These are phyloP conservation scores for Scolanthus callimorphus DNA, from an alignment of 92 coral and sea anemone species.

Conservation along the genomic window DNA sequence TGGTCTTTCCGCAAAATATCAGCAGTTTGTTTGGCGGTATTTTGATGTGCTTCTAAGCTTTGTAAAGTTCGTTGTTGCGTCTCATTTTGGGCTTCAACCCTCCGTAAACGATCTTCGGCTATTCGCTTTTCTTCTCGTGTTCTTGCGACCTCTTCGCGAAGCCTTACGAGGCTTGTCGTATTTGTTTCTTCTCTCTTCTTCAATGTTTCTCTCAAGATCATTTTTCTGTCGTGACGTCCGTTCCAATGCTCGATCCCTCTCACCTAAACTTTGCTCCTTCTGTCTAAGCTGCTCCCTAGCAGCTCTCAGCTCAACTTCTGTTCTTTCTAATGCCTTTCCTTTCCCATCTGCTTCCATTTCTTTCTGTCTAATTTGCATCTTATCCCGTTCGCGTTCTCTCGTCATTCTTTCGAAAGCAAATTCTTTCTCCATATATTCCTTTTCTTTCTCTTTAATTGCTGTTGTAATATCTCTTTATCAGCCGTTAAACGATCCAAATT, in stretches of 20 bases:
- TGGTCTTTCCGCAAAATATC: constrained; percentile 60
- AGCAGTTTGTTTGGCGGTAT: constrained; percentile 46
- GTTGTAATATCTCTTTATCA: constrained; percentile 51
- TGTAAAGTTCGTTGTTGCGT: constrained; percentile 47
- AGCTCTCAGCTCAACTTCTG: constrained; percentile 34
- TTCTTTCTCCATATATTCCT: constrained; percentile 52
- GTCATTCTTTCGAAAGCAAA: constrained; percentile 58
- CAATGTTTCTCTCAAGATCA: constrained; percentile 42
- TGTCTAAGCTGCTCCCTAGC: constrained; percentile 40
- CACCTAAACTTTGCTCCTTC: constrained; percentile 34
- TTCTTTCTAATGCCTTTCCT: constrained; percentile 34
- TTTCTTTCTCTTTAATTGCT: constrained; percentile 43
- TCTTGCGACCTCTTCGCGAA: constrained; percentile 31
- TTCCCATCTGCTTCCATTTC: constrained; percentile 54
- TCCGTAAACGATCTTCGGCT: constrained; percentile 53
- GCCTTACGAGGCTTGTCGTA: not conserved
- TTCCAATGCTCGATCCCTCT: constrained; percentile 50
- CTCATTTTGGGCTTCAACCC: constrained; percentile 35
- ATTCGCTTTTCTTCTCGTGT: constrained; percentile 57
- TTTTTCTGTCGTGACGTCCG: constrained; percentile 24
- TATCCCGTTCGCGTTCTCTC: constrained; percentile 65
- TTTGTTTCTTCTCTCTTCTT: constrained; percentile 38
- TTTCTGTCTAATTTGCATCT: constrained; percentile 38
- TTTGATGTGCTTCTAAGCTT: constrained; percentile 58
- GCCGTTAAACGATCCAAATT: constrained; percentile 21